phyloP scores from a whole-genome alignment of 2,888 invertebrate genomes.

The Dryocosmus kuriphilus region DNA sequence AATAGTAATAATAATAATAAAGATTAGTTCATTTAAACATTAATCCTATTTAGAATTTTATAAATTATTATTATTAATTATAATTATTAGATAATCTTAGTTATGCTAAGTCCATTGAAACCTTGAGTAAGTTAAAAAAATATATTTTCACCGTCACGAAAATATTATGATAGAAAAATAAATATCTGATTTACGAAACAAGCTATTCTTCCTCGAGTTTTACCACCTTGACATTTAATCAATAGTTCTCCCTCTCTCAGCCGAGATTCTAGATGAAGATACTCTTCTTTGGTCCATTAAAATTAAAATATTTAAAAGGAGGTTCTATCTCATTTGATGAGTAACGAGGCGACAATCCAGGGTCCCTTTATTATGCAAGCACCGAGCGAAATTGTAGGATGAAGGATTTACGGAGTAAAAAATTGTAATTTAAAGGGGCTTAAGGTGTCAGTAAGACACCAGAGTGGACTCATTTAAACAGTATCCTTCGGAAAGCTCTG shows the following conservation, averaged over 20 bases:
- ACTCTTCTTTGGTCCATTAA: constrained; percentile 36
- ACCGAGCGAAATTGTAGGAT: constrained; percentile 5
- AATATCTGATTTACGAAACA: not conserved
- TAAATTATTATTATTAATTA: not conserved
- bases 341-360: constrained; percentile 21
- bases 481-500: constrained; percentile 95
- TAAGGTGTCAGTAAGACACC: constrained; percentile 40
- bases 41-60: not conserved
- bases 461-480: constrained; percentile 89
- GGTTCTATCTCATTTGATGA: constrained; percentile 8
- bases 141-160: no score
- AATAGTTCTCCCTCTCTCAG: not conserved
- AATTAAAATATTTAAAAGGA: constrained; percentile 17
- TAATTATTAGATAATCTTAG: no score
- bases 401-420: not conserved
- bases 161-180: not conserved
- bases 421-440: constrained; percentile 1
- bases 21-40: not conserved
- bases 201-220: not conserved
- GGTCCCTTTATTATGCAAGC: not conserved
- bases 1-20: no score
- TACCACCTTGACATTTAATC: not conserved
- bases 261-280: constrained; percentile 36
- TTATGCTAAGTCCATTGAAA: no score
- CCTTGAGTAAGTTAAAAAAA: not conserved